Evolutionary conservation across 2,113 vertebrate species (phyloP).

Genomic region (Regulus satrapa): DNA sequence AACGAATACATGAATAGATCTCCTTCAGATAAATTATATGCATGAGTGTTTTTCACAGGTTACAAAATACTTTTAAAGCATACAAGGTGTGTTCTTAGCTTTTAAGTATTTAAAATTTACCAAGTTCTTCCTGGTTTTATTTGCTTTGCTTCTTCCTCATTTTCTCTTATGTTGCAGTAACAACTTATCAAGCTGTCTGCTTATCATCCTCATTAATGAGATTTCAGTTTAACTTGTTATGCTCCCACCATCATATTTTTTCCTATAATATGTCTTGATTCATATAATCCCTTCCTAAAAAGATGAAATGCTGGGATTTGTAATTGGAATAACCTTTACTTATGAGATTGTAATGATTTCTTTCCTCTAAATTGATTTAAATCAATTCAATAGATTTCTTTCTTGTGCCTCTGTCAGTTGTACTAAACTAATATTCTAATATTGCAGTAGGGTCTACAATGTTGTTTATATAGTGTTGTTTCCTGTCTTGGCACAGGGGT

Average conservation of each 20-base stretch:
- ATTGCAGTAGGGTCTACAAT: background rate
- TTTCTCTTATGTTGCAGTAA: background rate
- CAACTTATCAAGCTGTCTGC: background rate
- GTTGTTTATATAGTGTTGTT: background rate
- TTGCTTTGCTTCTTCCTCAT: background rate
- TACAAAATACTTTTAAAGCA: background rate
- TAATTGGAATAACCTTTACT: background rate
- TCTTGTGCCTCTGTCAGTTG: background rate
- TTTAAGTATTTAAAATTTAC: background rate
- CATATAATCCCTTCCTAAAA: background rate
- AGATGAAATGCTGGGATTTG: background rate
- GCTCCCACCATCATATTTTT: background rate
- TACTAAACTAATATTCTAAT: background rate
- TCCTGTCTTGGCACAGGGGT: background rate
- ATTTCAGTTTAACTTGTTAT: background rate
- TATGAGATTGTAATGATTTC: background rate
- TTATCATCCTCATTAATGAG: background rate
- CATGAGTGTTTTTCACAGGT: background rate
- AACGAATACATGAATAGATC: background rate
- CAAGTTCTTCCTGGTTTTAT: background rate
- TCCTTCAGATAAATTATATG: background rate
- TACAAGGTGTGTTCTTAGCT: background rate
- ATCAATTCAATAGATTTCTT: background rate
- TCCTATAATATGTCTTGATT: background rate
- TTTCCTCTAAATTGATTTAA: background rate